phyloP scores from a whole-genome alignment of 2,797 vertebrate species.

The Harpagifer antarcticus region DNA sequence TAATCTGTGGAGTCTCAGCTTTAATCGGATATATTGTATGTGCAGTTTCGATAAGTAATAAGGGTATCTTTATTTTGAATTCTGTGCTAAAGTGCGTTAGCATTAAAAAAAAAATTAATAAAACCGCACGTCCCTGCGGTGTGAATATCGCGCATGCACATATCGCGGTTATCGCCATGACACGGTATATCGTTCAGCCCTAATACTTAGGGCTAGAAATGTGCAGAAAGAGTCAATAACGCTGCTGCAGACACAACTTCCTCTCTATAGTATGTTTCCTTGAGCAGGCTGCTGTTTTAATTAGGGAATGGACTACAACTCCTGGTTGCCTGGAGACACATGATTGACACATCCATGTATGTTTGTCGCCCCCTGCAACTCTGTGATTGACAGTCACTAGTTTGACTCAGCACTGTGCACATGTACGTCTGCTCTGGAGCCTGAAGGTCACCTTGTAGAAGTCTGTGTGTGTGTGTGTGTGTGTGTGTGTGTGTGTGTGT shows the following conservation, averaged over 20 bases:
- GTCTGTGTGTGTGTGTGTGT: background rate
- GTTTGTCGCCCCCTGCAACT: constrained; percentile 30
- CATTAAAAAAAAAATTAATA: no score
- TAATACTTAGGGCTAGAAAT: constrained; percentile 4
- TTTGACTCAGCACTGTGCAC: constrained; percentile 35
- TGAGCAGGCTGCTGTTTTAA: constrained; percentile 32
- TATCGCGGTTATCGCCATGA: no score
- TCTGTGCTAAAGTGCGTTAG: no score
- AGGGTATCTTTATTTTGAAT: no score
- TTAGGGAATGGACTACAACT: constrained; percentile 31
- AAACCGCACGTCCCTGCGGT: no score
- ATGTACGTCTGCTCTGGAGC: constrained; percentile 20
- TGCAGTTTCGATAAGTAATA: no score
- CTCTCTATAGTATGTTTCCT: constrained; percentile 29
- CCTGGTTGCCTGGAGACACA: constrained; percentile 37
- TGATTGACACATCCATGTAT: constrained; percentile 39
- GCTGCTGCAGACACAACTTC: constrained; percentile 19
- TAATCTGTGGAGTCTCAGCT: no score
- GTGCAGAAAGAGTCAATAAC: background rate
- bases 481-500: no score
- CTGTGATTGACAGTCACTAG: constrained; percentile 56
- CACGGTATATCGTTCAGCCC: no score
- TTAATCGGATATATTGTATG: no score
- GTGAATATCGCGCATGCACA: no score
- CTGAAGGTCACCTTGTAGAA: constrained; percentile 59